phyloP scores from a whole-genome alignment of 2,113 vertebrate species.

The human (Homo sapiens) region GRCh38 chr6:131975501-131976000 shows the following conservation, averaged over 20 bases:
- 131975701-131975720: background rate
- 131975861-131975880: background rate
- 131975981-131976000: background rate
- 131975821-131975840: background rate
- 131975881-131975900: background rate
- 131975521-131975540: constrained; percentile 54
- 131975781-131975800: constrained; percentile 25
- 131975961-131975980: background rate
- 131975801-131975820: background rate
- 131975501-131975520: constrained; percentile 64
- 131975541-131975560: constrained; percentile 56
- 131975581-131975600: constrained; percentile 13
- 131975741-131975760: background rate
- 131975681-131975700: constrained; percentile 7
- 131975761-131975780: background rate
- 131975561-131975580: constrained; percentile 37
- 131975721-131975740: background rate
- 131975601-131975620: background rate
- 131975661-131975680: background rate
- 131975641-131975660: background rate
- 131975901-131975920: background rate
- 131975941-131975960: background rate
- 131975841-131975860: background rate
- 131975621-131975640: background rate
- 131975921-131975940: background rate